Base-by-base conservation (phyloP, 2,888 invertebrate genomes). In the Acronicta aceris region DNA sequence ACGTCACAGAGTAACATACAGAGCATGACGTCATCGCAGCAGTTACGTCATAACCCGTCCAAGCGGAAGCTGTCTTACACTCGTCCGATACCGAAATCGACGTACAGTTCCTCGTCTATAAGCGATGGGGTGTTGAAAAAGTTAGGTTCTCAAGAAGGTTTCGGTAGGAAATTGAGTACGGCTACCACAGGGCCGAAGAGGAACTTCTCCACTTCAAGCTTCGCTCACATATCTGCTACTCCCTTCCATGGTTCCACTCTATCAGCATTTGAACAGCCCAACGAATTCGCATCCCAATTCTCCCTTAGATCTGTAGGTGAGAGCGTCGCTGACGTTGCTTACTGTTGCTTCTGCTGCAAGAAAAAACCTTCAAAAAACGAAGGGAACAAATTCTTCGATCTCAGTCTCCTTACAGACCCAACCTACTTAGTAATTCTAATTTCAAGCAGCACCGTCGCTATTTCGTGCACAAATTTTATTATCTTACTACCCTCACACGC, bases 381-480 rank as follows among this genome's bases (percentile, higher is more conserved):
- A 17, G 86, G 88, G 0, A 95, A 95, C 51, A 97, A 96, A 79
- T 97, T 97, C 81, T 97, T 98, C 76, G 98, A 98, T 79, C 83
- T 97, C 2, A 95, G 95, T 0, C 89, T 98, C 0, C 86, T 98
- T 0, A 95, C 91, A 63, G 97, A 98, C 83, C 97, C 98, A 0
- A 94, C 97, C 17, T 98, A 98, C 80, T 92, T 98, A 54, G 96
- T 98, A 0, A 97, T 98, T 54, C 86, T 98, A 8, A 95, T 98
- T 62, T 98, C 98, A 0, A 97, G 97, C 79, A 97, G 97, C 47
- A 97, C 98, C 0, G 98, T 97, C 47, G 98, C 98, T 5, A 97
- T 98, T 61, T 97, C 98, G 33, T 98, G 98, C 74, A 98, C 98
- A 0, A 98, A 98, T 86, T 98, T 98, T 77, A 97, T 98, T n/a